A percentile compares a stretch with the other conserved stretches of the same genome.
Evolutionary conservation across 2,113 vertebrate genomes (phyloP).

Genomic region (Pygoscelis adeliae): DNA sequence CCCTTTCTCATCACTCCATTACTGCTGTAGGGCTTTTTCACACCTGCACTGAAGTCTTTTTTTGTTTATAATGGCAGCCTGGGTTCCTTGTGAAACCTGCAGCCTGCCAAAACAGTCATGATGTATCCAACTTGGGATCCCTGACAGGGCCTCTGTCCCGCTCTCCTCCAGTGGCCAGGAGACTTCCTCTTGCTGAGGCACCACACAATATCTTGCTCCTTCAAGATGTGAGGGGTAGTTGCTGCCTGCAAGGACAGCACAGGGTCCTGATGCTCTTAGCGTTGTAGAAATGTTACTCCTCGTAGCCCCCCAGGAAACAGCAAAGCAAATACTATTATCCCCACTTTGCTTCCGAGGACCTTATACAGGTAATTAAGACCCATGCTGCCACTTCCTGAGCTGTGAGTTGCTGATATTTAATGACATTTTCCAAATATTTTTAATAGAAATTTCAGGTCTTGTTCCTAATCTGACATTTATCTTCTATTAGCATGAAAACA

Average conservation of each 20-base stretch:
- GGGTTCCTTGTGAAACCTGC: background rate
- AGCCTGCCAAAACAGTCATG: background rate
- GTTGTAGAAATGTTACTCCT: background rate
- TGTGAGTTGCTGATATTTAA: constrained; percentile 39
- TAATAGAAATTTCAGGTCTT: constrained; percentile 54
- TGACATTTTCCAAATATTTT: constrained; percentile 67
- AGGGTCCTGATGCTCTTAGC: background rate
- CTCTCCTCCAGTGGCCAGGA: background rate
- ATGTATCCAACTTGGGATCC: fast-evolving
- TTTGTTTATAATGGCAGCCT: background rate
- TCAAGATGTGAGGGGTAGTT: background rate
- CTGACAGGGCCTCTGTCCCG: background rate
- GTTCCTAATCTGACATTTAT: constrained; percentile 63
- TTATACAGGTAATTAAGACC: background rate
- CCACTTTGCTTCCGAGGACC: background rate
- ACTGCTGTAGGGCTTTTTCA: background rate
- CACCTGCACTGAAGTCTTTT: background rate
- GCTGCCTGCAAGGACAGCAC: background rate
- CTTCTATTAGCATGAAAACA: constrained; percentile 65
- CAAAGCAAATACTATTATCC: background rate
- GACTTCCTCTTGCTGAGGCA: background rate
- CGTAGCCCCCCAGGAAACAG: background rate
- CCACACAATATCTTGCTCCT: background rate
- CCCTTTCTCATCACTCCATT: background rate
- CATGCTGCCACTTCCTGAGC: background rate